phyloP scores from a whole-genome alignment of 2,797 vertebrate species.

The Arremon brunneinucha region DNA sequence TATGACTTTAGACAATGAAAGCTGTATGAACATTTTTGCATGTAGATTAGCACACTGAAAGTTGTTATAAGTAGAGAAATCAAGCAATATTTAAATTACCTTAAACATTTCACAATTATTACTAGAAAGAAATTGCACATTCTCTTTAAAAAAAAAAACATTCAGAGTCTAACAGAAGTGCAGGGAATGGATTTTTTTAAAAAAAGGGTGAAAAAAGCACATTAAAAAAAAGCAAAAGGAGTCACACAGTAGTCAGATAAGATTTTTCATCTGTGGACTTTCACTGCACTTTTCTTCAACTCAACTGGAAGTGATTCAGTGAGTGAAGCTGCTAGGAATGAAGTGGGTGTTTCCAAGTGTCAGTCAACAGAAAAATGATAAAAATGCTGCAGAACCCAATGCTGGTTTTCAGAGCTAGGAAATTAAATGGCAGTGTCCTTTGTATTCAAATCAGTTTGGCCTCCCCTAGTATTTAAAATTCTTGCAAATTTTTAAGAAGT shows the following conservation, averaged over 20 bases:
- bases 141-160: background rate
- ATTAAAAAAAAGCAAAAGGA: background rate
- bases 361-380: slow-evolving; percentile 22
- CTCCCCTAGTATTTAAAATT: background rate
- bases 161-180: background rate
- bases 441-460: background rate
- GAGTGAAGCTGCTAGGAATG: background rate
- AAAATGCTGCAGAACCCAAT: background rate
- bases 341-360: slow-evolving; percentile 32
- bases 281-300: background rate
- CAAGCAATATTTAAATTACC: background rate
- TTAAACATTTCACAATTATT: background rate
- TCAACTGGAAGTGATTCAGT: background rate
- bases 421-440: background rate
- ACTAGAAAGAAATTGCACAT: background rate
- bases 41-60: background rate
- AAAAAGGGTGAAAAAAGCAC: background rate
- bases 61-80: background rate
- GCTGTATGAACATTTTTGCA: background rate
- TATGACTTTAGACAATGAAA: background rate
- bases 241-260: background rate
- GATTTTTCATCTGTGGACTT: slow-evolving; percentile 1
- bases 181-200: background rate
- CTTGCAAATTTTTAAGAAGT: background rate
- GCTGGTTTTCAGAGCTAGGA: background rate